Conservation (phyloP, 2,113 vertebrate genomes). For the Mormoops blainvillei region DNA sequence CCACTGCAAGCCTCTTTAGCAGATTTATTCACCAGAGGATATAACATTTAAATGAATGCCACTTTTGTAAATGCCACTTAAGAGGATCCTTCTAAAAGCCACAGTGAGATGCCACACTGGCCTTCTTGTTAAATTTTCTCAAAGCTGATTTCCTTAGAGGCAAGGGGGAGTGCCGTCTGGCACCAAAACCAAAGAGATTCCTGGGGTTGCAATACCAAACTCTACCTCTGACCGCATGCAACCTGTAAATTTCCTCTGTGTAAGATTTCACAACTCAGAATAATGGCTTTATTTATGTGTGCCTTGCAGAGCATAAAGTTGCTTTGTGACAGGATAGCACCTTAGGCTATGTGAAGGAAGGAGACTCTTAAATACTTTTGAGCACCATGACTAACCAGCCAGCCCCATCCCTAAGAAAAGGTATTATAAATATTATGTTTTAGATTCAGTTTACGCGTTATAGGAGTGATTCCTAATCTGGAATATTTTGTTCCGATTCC, state of each 20-base stretch:
- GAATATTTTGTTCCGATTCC: slow-evolving; percentile 18
- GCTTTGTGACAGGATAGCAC: background rate
- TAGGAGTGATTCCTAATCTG: background rate
- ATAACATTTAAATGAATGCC: slow-evolving; percentile 52
- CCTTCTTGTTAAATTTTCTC: slow-evolving; percentile 45
- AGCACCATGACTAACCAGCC: background rate
- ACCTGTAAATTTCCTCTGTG: slow-evolving; percentile 63
- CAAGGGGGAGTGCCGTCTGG: background rate
- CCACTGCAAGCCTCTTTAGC: background rate
- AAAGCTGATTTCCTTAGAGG: slow-evolving; percentile 42
- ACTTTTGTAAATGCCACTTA: slow-evolving; percentile 66
- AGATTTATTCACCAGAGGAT: slow-evolving; percentile 19
- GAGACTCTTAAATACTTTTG: background rate
- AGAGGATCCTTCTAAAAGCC: slow-evolving; percentile 52
- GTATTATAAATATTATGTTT: background rate
- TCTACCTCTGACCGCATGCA: slow-evolving; percentile 43
- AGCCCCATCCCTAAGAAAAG: background rate
- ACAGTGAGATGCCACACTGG: slow-evolving; percentile 37
- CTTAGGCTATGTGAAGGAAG: background rate
- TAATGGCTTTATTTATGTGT: slow-evolving; percentile 15
- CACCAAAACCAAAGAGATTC: slow-evolving; percentile 57
- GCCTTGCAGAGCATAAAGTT: background rate
- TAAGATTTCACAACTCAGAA: slow-evolving; percentile 34
- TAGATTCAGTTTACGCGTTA: background rate
- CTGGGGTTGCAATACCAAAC: slow-evolving; percentile 35